Evolutionary conservation across 2,113 vertebrate species (phyloP).

Genomic region (Dipodomys ordii): DNA sequence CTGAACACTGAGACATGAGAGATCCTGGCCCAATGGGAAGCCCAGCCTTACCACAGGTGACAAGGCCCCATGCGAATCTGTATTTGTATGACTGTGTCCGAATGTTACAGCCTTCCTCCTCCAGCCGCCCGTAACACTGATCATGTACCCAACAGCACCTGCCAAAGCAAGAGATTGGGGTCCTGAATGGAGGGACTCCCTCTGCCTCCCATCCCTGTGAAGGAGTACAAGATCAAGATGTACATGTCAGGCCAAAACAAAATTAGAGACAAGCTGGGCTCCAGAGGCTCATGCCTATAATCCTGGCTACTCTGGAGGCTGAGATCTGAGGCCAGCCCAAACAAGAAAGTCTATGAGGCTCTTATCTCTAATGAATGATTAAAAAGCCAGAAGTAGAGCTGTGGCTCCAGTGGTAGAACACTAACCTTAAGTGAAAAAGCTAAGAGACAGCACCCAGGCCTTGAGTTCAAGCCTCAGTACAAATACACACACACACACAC

Average conservation of each 20-base stretch:
- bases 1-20: background rate
- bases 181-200: background rate
- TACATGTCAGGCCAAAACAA: background rate
- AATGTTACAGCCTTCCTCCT: conserved; percentile 11
- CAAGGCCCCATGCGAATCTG: background rate
- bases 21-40: background rate
- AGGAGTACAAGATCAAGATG: background rate
- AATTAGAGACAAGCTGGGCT: background rate
- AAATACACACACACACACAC: too few species aligned
- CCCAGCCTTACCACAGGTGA: conserved; percentile 75
- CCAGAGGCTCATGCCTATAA: too few species aligned
- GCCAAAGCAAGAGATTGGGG: background rate
- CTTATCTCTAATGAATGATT: too few species aligned
- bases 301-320: too few species aligned
- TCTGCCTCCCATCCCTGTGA: background rate
- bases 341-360: too few species aligned
- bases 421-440: too few species aligned
- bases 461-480: too few species aligned
- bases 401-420: too few species aligned
- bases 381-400: too few species aligned
- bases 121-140: conserved; percentile 53
- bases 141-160: conserved; percentile 78
- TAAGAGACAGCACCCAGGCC: too few species aligned
- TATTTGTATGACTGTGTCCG: conserved; percentile 54
- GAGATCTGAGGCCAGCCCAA: too few species aligned